These are phyloP conservation scores for Drosophila elegans DNA, from an alignment of 1,140 invertebrate species.

Conservation along the genomic window DNA sequence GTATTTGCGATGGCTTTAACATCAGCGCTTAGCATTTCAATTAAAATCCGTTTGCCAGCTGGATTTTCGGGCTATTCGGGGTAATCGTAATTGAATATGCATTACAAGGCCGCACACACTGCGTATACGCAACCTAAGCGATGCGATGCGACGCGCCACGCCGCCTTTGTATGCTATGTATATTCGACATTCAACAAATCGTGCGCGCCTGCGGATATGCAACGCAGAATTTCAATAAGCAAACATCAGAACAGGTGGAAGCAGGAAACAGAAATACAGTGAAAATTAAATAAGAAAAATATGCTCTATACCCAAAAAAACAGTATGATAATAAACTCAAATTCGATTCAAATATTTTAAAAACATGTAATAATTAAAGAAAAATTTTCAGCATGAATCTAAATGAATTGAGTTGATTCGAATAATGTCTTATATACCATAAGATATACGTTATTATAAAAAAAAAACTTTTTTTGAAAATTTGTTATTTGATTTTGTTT, in stretches of 20 bases:
- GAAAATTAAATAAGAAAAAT: background rate
- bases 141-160: background rate
- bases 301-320: background rate
- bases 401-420: no score
- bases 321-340: no score
- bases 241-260: constrained; percentile 51
- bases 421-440: no score
- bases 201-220: constrained; percentile 81
- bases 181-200: constrained; percentile 72
- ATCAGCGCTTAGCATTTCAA: constrained; percentile 53
- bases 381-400: no score
- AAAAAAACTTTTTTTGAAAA: no score
- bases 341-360: no score
- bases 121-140: constrained; percentile 42
- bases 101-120: constrained; percentile 69
- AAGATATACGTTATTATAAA: no score
- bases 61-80: constrained; percentile 27
- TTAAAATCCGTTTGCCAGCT: constrained; percentile 60
- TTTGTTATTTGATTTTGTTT: no score
- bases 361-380: no score
- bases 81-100: constrained; percentile 67
- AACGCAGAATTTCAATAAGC: constrained; percentile 81
- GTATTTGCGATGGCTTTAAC: constrained; percentile 54
- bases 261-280: constrained; percentile 7
- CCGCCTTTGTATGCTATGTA: background rate